These are phyloP conservation scores for Epirrita christyi DNA, from an alignment of 2,888 invertebrate species.

Conservation along the genomic window DNA sequence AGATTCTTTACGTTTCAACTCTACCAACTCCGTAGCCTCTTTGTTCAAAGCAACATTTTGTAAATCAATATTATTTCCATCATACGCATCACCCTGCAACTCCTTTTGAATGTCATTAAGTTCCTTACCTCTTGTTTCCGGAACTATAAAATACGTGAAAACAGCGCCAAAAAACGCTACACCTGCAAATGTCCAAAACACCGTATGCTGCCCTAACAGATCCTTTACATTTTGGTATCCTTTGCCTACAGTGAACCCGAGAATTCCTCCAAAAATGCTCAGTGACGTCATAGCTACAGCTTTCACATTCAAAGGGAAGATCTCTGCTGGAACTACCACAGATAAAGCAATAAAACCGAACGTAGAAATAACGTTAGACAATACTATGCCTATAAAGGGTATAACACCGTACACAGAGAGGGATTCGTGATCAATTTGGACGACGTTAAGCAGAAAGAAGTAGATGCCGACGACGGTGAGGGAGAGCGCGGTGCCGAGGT, in stretches of 20 bases:
- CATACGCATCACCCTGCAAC: slow-evolving; percentile 56
- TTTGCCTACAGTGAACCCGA: slow-evolving; percentile 72
- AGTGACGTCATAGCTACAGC: slow-evolving; percentile 75
- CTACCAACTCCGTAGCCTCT: slow-evolving; percentile 37
- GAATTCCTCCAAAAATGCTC: slow-evolving; percentile 66
- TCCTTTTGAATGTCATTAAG: slow-evolving; percentile 78
- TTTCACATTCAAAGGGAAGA: slow-evolving; percentile 81
- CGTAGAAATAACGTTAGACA: slow-evolving; percentile 52
- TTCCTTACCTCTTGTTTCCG: slow-evolving; percentile 82
- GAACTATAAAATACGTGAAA: slow-evolving; percentile 69
- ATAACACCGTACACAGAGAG: slow-evolving; percentile 47
- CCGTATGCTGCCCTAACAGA: slow-evolving; percentile 62
- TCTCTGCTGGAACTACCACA: slow-evolving; percentile 75
- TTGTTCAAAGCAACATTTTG: slow-evolving; percentile 13
- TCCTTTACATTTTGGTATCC: slow-evolving; percentile 74
- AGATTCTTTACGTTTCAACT: slow-evolving; percentile 31
- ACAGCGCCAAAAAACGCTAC: slow-evolving; percentile 68
- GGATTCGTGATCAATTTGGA: slow-evolving; percentile 24
- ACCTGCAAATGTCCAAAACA: slow-evolving; percentile 73
- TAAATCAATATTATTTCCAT: slow-evolving; percentile 11
- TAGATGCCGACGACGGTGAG: slow-evolving; percentile 55
- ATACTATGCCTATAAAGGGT: slow-evolving; percentile 63
- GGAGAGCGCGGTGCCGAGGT: slow-evolving; percentile 52
- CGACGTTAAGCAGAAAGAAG: slow-evolving; percentile 54
- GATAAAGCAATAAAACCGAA: slow-evolving; percentile 74